phyloP scores from a whole-genome alignment of 2,113 vertebrate species.

The Todiramphus saurophagus region DNA sequence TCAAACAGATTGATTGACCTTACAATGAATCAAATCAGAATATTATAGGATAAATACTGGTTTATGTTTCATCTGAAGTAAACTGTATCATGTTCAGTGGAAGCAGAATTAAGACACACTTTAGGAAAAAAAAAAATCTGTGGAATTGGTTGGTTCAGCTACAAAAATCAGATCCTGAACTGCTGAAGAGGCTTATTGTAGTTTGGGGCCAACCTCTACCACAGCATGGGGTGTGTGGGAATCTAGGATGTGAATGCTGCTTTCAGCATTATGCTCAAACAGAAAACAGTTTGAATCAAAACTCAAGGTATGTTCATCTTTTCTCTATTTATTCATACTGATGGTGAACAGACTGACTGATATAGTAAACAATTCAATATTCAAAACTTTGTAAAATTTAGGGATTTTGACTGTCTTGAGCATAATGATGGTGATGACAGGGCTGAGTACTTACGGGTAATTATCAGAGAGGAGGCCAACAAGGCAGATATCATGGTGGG shows the following conservation, averaged over 20 bases:
- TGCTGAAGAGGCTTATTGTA: neutral
- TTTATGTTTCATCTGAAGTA: neutral
- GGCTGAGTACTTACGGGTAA: too few species aligned
- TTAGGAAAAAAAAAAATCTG: neutral
- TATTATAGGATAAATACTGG: neutral
- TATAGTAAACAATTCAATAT: neutral
- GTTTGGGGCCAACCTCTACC: neutral
- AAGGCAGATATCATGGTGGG: too few species aligned
- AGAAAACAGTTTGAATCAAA: neutral
- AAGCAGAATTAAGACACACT: neutral
- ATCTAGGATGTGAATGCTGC: neutral
- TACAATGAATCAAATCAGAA: neutral
- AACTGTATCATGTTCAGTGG: neutral
- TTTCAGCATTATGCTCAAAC: neutral
- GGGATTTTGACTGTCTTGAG: neutral
- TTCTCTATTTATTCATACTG: neutral
- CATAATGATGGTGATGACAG: too few species aligned
- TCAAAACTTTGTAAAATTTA: neutral
- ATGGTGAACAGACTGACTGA: neutral
- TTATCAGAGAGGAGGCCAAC: too few species aligned
- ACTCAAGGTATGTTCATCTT: neutral
- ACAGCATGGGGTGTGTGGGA: neutral
- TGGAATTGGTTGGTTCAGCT: neutral
- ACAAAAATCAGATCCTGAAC: neutral
- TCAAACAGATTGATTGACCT: neutral